These are phyloP conservation scores for Melanotaenia nigrans DNA, from an alignment of 2,797 vertebrate species.

Conservation along the genomic window DNA sequence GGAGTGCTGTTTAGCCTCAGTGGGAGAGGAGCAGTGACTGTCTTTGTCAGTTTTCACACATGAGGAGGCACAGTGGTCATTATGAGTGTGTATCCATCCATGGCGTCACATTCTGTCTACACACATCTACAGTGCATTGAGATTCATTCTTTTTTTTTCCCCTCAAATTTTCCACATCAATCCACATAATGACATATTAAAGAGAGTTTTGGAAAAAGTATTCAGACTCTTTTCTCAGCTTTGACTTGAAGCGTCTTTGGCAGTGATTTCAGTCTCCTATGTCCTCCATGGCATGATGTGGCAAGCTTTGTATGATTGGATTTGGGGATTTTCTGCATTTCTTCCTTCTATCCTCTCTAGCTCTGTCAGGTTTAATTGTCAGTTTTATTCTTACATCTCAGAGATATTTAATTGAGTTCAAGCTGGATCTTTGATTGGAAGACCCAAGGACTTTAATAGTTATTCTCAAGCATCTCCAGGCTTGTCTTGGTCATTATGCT, in stretches of 20 bases:
- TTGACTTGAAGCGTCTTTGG: not conserved
- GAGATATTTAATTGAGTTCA: constrained; percentile 13
- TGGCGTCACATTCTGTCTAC: constrained; percentile 6
- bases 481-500: not conserved
- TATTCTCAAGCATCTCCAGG: not conserved
- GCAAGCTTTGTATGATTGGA: constrained; percentile 23
- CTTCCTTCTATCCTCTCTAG: constrained; percentile 15
- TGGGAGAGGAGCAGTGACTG: constrained; percentile 10
- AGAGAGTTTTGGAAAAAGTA: not conserved
- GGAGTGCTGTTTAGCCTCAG: not conserved
- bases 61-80: constrained; percentile 22
- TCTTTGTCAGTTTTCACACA: constrained; percentile 34
- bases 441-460: not conserved
- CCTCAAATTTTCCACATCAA: not conserved
- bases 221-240: not conserved
- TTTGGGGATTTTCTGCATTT: constrained; percentile 27
- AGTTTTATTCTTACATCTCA: constrained; percentile 13
- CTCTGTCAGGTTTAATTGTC: constrained; percentile 18
- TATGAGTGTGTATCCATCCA: constrained; percentile 20
- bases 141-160: not conserved
- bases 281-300: constrained; percentile 13
- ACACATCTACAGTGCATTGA: not conserved
- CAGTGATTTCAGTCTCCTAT: not conserved
- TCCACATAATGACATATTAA: not conserved
- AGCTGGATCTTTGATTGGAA: not conserved